phyloP scores from a whole-genome alignment of 1,140 invertebrate species.

The Sitobion miscanthi region DNA sequence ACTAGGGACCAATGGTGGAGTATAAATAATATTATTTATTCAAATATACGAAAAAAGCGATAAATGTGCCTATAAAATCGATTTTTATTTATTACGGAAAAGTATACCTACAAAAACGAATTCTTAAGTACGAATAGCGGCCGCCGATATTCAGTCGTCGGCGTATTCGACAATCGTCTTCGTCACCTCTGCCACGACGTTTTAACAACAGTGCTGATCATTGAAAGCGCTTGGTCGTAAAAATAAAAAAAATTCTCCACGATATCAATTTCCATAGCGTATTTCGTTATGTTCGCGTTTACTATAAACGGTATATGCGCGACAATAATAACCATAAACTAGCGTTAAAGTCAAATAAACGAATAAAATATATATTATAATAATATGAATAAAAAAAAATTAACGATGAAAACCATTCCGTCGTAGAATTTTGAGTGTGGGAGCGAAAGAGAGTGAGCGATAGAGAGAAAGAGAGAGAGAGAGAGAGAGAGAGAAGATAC shows the following conservation, averaged over 20 bases:
- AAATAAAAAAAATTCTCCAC: not conserved
- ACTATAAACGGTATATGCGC: not conserved
- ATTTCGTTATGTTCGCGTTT: not conserved
- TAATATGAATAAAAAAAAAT: not conserved
- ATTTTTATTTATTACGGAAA: not conserved
- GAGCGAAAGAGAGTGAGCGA: no score
- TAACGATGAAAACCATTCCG: not conserved
- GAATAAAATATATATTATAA: not conserved
- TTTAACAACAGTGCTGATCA: not conserved
- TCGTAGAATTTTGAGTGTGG: not conserved
- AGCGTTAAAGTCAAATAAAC: not conserved
- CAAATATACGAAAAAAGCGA: not conserved
- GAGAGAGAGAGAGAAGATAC: no score
- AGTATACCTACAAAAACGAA: not conserved
- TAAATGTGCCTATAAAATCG: not conserved
- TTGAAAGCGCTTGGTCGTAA: not conserved
- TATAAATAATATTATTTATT: not conserved
- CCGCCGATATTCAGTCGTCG: not conserved
- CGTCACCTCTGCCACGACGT: no score
- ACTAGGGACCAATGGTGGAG: not conserved
- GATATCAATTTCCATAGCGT: not conserved
- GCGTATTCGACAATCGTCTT: not conserved
- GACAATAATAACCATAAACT: not conserved
- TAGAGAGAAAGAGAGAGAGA: not conserved
- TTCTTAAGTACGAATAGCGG: not conserved